These are phyloP conservation scores for Poecilia latipinna DNA, from an alignment of 2,113 vertebrate species.

Conservation along the genomic window DNA sequence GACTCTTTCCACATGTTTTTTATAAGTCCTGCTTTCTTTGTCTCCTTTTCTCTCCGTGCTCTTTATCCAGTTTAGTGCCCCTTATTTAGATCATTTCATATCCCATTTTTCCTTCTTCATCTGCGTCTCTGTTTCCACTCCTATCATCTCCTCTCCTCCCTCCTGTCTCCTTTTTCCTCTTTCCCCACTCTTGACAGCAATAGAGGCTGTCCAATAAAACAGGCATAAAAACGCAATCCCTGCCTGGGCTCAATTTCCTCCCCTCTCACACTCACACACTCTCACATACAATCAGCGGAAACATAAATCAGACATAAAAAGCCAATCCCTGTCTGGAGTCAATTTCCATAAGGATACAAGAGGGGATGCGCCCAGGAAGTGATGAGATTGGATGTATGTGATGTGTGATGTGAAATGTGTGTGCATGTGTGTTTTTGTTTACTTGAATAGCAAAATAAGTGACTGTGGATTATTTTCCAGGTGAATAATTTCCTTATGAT, in stretches of 20 bases:
- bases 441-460: constrained; percentile 22
- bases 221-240: constrained; percentile 68
- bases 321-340: constrained; percentile 69
- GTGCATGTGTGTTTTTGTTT: constrained; percentile 35
- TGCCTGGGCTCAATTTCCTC: constrained; percentile 57
- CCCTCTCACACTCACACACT: constrained; percentile 25
- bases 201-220: constrained; percentile 69
- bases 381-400: constrained; percentile 50
- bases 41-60: background rate
- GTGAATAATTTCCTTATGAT: constrained; percentile 1
- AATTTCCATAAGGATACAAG: constrained; percentile 74
- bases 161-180: background rate
- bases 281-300: background rate
- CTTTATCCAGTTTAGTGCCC: constrained; percentile 7
- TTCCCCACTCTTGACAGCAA: constrained; percentile 55
- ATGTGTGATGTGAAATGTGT: constrained; percentile 37
- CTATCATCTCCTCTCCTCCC: background rate
- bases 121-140: background rate
- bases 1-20: background rate
- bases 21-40: background rate
- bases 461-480: constrained; percentile 29
- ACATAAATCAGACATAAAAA: constrained; percentile 75
- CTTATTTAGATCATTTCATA: constrained; percentile 20
- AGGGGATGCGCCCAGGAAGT: constrained; percentile 13
- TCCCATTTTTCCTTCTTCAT: background rate